Conservation (phyloP, 1,140 invertebrate species). For the Saxidomus purpurata region DNA sequence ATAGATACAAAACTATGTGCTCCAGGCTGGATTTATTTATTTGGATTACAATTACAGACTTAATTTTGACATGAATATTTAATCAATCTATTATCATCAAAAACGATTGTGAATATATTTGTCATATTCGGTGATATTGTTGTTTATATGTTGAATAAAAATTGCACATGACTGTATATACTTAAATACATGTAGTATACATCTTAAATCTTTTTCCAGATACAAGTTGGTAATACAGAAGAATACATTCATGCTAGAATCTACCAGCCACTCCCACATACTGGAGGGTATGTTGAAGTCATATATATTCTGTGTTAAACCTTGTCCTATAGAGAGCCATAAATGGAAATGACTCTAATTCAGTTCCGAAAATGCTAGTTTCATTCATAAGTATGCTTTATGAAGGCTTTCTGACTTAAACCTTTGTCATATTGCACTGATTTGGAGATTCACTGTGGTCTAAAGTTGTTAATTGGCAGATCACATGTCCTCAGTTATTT, state of each 20-base stretch:
- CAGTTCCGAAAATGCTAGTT: background rate
- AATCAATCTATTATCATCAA: too few relatives aligned
- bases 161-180: too few relatives aligned
- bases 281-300: background rate
- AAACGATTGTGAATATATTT: too few relatives aligned
- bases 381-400: background rate
- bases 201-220: slow-evolving; percentile 27
- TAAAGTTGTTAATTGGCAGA: background rate
- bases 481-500: too few relatives aligned
- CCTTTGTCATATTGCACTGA: background rate
- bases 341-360: background rate
- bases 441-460: background rate
- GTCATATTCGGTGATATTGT: too few relatives aligned
- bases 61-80: too few relatives aligned
- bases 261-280: slow-evolving; percentile 9
- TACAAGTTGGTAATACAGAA: background rate
- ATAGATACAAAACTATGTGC: too few relatives aligned
- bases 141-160: too few relatives aligned
- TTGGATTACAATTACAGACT: too few relatives aligned
- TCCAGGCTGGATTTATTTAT: too few relatives aligned
- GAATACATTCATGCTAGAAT: slow-evolving; percentile 48
- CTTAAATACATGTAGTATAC: too few relatives aligned
- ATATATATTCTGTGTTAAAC: background rate
- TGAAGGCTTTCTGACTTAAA: background rate
- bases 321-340: background rate